Percentiles rank a stretch among this genome's conserved stretches.
These are phyloP conservation scores for Chrysolina oricalcia DNA, from an alignment of 2,888 invertebrate species.

Conservation along the genomic window DNA sequence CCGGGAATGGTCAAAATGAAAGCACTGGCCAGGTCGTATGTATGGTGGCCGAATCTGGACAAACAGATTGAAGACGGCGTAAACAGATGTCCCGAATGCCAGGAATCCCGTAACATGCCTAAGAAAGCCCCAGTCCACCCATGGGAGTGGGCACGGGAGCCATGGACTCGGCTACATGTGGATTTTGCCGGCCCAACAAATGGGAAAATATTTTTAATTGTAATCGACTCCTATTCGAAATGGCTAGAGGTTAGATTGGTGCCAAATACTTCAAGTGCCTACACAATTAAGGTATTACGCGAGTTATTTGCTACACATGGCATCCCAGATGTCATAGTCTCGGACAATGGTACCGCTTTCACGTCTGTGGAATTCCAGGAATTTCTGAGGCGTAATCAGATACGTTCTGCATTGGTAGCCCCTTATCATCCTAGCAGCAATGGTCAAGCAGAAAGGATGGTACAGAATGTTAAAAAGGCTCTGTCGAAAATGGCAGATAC, in stretches of 20 bases:
- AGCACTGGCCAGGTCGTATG: too few species aligned
- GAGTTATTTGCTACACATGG: slow-evolving; percentile 48
- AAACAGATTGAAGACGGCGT: background rate
- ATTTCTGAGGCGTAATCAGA: slow-evolving; percentile 44
- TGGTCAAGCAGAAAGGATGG: slow-evolving; percentile 36
- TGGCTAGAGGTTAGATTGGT: too few species aligned
- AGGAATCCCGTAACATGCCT: background rate
- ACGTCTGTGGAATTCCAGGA: slow-evolving; percentile 42
- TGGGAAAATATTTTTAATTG: too few species aligned
- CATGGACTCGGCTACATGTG: too few species aligned
- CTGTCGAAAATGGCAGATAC: background rate
- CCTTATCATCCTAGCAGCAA: slow-evolving; percentile 37
- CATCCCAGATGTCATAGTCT: slow-evolving; percentile 32
- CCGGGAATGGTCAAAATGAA: too few species aligned
- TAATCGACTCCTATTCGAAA: too few species aligned
- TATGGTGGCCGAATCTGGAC: background rate
- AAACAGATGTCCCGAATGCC: background rate
- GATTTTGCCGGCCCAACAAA: too few species aligned
- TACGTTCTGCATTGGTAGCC: slow-evolving; percentile 32
- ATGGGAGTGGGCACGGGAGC: too few species aligned
- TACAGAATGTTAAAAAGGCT: slow-evolving; percentile 25
- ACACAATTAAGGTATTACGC: background rate
- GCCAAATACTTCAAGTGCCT: too few species aligned
- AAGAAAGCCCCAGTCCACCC: too few species aligned
- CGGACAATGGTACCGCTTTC: background rate